Conservation (phyloP, 2,797 vertebrate genomes). For the Xyrichtys novacula region DNA sequence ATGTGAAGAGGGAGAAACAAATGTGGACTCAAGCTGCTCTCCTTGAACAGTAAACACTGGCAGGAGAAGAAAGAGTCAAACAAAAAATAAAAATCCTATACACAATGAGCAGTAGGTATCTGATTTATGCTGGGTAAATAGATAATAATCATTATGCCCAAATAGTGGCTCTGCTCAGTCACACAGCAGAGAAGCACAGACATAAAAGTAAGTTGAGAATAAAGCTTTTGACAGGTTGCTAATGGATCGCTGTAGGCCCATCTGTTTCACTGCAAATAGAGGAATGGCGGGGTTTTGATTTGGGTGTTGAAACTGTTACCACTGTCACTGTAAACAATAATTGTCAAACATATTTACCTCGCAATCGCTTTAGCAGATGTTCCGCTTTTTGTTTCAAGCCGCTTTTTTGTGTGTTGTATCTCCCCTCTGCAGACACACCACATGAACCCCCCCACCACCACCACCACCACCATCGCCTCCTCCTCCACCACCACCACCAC, state of each 20-base stretch:
- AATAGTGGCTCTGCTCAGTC: constrained; percentile 76
- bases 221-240: constrained; percentile 90
- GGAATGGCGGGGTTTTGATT: constrained; percentile 86
- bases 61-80: constrained; percentile 41
- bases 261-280: constrained; percentile 90
- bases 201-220: constrained; percentile 87
- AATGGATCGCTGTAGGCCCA: constrained; percentile 91
- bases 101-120: constrained; percentile 75
- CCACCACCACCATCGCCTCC: constrained; percentile 51
- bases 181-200: constrained; percentile 81
- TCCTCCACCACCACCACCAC: constrained; percentile 73
- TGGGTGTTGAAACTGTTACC: constrained; percentile 88
- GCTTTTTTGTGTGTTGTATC: constrained; percentile 87
- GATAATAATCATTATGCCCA: constrained; percentile 83
- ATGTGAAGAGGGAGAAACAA: constrained; percentile 59
- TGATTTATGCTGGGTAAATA: constrained; percentile 81
- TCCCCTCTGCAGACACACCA: constrained; percentile 85
- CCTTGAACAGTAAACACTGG: constrained; percentile 77
- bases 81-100: constrained; percentile 49
- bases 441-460: constrained; percentile 66
- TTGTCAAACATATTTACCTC: constrained; percentile 93
- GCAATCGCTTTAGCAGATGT: constrained; percentile 92
- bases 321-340: constrained; percentile 94
- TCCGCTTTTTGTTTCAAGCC: constrained; percentile 87
- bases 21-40: constrained; percentile 66